phyloP scores from a whole-genome alignment of 2,797 vertebrate species.

The Buphagus erythrorhynchus region DNA sequence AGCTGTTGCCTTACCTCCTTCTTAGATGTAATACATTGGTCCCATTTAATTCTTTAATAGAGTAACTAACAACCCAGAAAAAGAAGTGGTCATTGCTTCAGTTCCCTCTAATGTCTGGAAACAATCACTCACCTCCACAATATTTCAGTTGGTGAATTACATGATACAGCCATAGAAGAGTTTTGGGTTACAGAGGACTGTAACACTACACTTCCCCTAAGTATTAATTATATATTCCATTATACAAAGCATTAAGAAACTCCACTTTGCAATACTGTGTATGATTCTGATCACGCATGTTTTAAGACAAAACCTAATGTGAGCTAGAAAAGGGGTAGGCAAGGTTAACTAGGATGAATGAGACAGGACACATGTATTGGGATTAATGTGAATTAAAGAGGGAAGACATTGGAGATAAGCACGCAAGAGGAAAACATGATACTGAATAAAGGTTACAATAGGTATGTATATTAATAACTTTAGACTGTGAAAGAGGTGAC shows the following conservation, averaged over 20 bases:
- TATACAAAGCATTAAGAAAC: background rate
- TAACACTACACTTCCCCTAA: background rate
- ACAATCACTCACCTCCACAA: background rate
- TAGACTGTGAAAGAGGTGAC: background rate
- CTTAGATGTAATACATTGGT: background rate
- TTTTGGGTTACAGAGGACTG: background rate
- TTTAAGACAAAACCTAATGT: background rate
- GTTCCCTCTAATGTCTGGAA: background rate
- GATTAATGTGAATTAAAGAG: background rate
- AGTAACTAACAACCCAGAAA: background rate
- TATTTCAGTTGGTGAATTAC: background rate
- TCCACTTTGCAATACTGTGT: background rate
- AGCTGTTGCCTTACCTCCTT: background rate
- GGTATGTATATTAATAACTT: background rate
- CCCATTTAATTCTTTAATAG: background rate
- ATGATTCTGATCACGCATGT: background rate
- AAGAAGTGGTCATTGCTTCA: background rate
- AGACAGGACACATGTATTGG: background rate
- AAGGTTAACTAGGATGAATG: background rate
- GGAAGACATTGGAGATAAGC: background rate
- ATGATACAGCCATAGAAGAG: background rate
- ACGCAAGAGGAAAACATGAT: background rate
- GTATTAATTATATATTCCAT: background rate
- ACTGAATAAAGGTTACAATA: background rate
- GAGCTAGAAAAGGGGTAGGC: background rate